Evolutionary conservation across 2,888 invertebrate genomes (phyloP), one percentile per base, ranked within the genome.

Genomic region (Lasiommata megera): DNA sequence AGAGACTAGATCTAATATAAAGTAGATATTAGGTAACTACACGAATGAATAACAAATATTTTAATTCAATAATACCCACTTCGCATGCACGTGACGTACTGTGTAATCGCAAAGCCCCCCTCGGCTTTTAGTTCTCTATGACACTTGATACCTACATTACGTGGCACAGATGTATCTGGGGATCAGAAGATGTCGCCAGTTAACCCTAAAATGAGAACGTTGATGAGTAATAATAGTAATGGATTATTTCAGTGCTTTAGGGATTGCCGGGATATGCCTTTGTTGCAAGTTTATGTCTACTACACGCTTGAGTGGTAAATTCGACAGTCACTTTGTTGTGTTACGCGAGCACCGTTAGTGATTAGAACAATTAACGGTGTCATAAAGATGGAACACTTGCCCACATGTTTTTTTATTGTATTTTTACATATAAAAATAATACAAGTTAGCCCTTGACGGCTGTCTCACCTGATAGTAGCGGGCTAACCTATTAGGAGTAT

Each of bases 221-320:
- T 80, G 83, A 82, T 78, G 81, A 80, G 82, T 78, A 80, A 80
- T 83, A 81, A 78, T 79, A 80, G 77, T 80, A 80, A 80, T 80
- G 84, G 84, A 84, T 83, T 83, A 85, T 72, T 66, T 67, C 61
- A 66, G 59, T 67, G 64, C 65, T 66, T 57, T 61, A 64, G 60
- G 65, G 61, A 66, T 63, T 64, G 61, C 55, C 44, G 63, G 61
- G 53, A 50, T 47, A 59, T 57, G 51, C 57, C 66, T 68, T 67
- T 69, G 66, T 64, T 62, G 57, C 55, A 44, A 55, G 48, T 52
- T 60, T 52, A 56, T 58, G 55, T 57, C 53, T 54, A 46, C 53
- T 47, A 41, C 34, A 31, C 41, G 56, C 36, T 36, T 54, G 36
- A 34, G 47, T 47, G 18, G 46, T 52, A 18, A 54, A 62, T 60